These are phyloP conservation scores for Malacoraja senta DNA, from an alignment of 2,797 vertebrate species.

Conservation along the genomic window DNA sequence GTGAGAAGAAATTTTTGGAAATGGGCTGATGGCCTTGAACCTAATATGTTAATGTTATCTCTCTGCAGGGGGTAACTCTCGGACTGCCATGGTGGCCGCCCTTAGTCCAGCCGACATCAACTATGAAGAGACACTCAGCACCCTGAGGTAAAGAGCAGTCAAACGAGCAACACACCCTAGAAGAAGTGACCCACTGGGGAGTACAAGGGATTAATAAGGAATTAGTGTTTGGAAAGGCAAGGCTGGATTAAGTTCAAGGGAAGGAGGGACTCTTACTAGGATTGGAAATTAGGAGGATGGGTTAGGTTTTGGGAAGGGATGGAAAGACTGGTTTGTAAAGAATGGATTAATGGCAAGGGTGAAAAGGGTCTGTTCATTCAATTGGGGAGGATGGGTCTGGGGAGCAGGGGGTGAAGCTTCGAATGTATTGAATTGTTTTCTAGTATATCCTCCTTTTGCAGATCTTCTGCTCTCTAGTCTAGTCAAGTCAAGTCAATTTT, in stretches of 20 bases:
- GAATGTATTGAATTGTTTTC: not conserved
- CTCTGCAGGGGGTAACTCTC: conserved; percentile 81
- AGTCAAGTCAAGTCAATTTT: no score
- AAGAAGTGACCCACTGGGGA: not conserved
- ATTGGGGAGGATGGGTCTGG: not conserved
- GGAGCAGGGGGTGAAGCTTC: no score
- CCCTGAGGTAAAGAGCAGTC: conserved; percentile 71
- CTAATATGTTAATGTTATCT: not conserved
- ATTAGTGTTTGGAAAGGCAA: not conserved
- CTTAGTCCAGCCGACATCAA: conserved; percentile 85
- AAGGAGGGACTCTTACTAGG: not conserved
- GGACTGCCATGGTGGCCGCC: conserved; percentile 92
- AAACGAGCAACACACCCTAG: not conserved
- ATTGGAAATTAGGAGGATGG: no score
- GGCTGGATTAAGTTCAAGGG: not conserved
- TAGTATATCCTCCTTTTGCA: not conserved
- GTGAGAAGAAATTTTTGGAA: not conserved
- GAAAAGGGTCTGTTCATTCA: not conserved
- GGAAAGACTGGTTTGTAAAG: no score
- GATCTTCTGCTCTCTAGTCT: not conserved
- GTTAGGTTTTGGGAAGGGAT: not conserved
- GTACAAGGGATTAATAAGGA: no score
- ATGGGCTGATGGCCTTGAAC: not conserved
- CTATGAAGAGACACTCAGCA: conserved; percentile 91
- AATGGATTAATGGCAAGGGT: not conserved